Evolutionary conservation across 2,888 invertebrate species (phyloP).

Genomic region (Brassicogethes aeneus): DNA sequence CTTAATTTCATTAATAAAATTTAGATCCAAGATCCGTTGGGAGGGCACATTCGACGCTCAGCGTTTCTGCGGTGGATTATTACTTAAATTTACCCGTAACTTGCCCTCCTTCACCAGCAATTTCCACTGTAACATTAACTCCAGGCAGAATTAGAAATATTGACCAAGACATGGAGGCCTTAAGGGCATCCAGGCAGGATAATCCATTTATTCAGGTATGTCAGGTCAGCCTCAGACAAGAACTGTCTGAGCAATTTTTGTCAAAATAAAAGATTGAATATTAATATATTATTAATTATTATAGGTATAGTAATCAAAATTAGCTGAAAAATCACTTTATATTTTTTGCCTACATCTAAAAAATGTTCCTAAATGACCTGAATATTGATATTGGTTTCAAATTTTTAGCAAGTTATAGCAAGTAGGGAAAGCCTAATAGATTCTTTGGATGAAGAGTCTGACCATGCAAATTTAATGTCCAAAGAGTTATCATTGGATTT

Average conservation of each 20-base stretch:
- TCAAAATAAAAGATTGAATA: too few species aligned
- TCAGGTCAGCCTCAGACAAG: too few species aligned
- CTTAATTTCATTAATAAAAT: too few species aligned
- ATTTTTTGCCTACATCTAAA: too few species aligned
- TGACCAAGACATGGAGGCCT: conserved; percentile 77
- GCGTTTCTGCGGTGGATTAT: conserved; percentile 38
- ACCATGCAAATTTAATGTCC: conserved; percentile 68
- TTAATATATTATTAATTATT: too few species aligned
- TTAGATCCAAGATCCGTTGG: conserved; percentile 26
- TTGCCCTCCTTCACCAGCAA: conserved; percentile 45
- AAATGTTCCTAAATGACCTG: neutral
- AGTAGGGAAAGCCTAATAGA: conserved; percentile 73
- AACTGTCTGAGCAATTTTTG: too few species aligned
- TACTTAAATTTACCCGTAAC: conserved; percentile 35
- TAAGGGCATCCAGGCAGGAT: conserved; percentile 72
- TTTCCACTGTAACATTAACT: conserved; percentile 59
- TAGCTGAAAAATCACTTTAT: too few species aligned
- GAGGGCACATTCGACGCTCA: conserved; percentile 36
- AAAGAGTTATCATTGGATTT: conserved; percentile 47
- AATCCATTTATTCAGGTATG: conserved; percentile 73
- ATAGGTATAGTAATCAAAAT: too few species aligned
- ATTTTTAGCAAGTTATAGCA: conserved; percentile 62
- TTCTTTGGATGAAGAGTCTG: conserved; percentile 64
- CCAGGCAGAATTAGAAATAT: conserved; percentile 69
- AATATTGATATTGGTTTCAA: neutral